phyloP scores from a whole-genome alignment of 1,140 invertebrate species.

The Heliconius hewitsoni region DNA sequence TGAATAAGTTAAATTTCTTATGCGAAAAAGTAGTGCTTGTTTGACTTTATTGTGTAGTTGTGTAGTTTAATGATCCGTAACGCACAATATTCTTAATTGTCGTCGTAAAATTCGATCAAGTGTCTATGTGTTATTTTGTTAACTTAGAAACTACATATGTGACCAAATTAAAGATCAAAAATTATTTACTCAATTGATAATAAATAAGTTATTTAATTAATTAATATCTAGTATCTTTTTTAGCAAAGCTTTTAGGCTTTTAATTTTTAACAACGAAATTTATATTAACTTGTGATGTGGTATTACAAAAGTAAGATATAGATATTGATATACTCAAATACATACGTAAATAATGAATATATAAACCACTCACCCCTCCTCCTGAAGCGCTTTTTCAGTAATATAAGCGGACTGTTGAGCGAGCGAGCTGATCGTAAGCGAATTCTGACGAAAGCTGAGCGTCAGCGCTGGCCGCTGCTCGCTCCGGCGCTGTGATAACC shows the following conservation, averaged over 20 bases:
- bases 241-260: no score
- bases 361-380: slow-evolving; percentile 52
- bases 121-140: neutral
- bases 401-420: slow-evolving; percentile 70
- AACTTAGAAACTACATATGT: neutral
- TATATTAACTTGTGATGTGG: no score
- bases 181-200: no score
- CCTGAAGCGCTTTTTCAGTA: slow-evolving; percentile 58
- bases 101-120: neutral
- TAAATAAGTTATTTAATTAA: no score
- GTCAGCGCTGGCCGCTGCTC: slow-evolving; percentile 53
- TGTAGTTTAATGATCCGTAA: neutral
- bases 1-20: neutral
- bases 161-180: neutral
- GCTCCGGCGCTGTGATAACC: slow-evolving; percentile 52
- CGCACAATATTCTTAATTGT: neutral
- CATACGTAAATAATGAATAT: neutral
- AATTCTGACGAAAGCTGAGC: slow-evolving; percentile 66
- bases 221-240: no score
- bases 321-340: no score
- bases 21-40: neutral
- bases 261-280: no score
- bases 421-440: slow-evolving; percentile 67
- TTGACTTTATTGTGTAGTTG: neutral
- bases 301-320: no score